These are phyloP conservation scores for Anguilla rostrata DNA, from an alignment of 2,113 vertebrate species.

Conservation along the genomic window DNA sequence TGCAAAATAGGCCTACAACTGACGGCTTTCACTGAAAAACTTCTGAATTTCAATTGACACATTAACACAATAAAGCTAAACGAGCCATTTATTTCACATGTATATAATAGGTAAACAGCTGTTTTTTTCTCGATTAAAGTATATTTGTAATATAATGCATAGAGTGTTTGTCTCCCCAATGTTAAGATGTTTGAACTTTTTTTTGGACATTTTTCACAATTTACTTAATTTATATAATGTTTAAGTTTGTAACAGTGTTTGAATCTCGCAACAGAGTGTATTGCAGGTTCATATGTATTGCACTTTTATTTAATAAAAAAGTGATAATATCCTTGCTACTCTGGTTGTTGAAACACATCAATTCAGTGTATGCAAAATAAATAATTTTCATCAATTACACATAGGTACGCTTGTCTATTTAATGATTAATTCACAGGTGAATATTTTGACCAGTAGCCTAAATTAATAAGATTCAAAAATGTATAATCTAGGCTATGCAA, in stretches of 20 bases:
- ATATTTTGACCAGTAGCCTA: not conserved
- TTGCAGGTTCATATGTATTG: slow-evolving; percentile 85
- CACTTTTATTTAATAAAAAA: slow-evolving; percentile 93
- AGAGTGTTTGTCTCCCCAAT: slow-evolving; percentile 74
- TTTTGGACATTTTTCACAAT: slow-evolving; percentile 67
- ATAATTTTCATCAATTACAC: not conserved
- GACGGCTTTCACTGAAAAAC: not conserved
- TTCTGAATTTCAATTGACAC: not conserved
- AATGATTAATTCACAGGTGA: not conserved
- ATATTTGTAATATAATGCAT: slow-evolving; percentile 79
- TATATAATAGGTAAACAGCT: slow-evolving; percentile 45
- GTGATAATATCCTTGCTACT: slow-evolving; percentile 54
- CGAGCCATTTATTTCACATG: slow-evolving; percentile 39
- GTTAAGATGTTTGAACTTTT: slow-evolving; percentile 70
- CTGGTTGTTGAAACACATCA: slow-evolving; percentile 24
- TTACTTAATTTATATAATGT: slow-evolving; percentile 85
- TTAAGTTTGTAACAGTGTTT: slow-evolving; percentile 78
- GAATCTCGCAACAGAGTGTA: slow-evolving; percentile 72
- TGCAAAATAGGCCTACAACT: slow-evolving; percentile 5
- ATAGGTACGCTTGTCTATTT: not conserved
- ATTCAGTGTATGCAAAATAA: not conserved
- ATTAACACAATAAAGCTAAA: slow-evolving; percentile 21
- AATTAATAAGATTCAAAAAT: too few relatives aligned
- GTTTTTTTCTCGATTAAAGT: slow-evolving; percentile 39
- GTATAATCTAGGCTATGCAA: too few relatives aligned